Conservation (phyloP, 92 coral and sea anemone genomes). For the Galaxea fascicularis region DNA sequence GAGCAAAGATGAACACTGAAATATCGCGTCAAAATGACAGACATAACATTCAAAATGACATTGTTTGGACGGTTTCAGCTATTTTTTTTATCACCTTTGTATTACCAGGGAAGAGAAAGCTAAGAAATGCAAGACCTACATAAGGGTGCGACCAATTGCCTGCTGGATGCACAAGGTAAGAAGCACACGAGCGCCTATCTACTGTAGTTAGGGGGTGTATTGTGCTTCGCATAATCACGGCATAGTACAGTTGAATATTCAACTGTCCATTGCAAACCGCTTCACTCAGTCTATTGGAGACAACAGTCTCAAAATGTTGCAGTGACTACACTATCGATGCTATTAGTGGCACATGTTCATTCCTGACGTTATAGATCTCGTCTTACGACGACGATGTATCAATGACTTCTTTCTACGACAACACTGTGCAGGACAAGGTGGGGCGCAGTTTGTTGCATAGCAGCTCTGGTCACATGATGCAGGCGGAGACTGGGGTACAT, state of each 20-base stretch:
- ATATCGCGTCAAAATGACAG: too few relatives aligned
- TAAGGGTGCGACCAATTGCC: too few relatives aligned
- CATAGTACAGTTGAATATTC: not conserved
- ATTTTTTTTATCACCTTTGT: too few relatives aligned
- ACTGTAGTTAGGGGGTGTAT: too few relatives aligned
- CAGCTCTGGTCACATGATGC: conserved; percentile 66
- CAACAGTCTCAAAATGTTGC: not conserved
- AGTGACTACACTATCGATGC: not conserved
- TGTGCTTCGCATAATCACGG: too few relatives aligned
- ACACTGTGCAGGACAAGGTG: conserved; percentile 85
- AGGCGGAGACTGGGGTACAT: conserved; percentile 46
- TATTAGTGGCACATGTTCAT: conserved; percentile 26
- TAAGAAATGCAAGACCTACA: too few relatives aligned
- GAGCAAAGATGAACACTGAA: too few relatives aligned
- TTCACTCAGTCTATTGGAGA: not conserved
- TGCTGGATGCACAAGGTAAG: too few relatives aligned
- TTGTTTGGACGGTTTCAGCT: too few relatives aligned
- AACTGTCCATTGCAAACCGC: not conserved
- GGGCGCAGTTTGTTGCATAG: conserved; percentile 64
- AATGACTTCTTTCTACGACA: conserved; percentile 76
- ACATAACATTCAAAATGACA: too few relatives aligned
- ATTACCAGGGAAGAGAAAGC: too few relatives aligned
- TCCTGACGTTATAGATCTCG: conserved; percentile 31
- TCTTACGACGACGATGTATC: conserved; percentile 44
- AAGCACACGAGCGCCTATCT: too few relatives aligned